A percentile compares a stretch with the other conserved stretches of the same genome.
These are phyloP conservation scores for Ophonus ardosiacus DNA, from an alignment of 2,888 invertebrate species.

Conservation along the genomic window DNA sequence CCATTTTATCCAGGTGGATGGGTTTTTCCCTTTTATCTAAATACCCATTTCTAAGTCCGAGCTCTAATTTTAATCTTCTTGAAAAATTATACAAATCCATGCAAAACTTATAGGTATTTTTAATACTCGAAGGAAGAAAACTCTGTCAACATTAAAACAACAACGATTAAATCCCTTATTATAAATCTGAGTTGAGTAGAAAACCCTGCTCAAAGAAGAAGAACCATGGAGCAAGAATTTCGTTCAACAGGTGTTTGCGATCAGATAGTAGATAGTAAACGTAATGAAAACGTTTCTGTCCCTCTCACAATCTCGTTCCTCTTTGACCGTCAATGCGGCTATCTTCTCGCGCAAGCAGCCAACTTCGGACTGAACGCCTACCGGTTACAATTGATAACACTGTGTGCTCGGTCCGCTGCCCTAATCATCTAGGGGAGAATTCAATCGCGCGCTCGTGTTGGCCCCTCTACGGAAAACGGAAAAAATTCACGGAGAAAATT, in stretches of 20 bases:
- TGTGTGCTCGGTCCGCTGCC: conserved; percentile 33
- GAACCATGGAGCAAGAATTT: conserved; percentile 20
- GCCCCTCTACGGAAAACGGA: conserved; percentile 65
- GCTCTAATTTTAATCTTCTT: too few relatives aligned
- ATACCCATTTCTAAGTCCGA: too few relatives aligned
- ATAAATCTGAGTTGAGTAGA: background rate
- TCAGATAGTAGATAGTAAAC: conserved; percentile 57
- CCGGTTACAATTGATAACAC: background rate
- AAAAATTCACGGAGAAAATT: conserved; percentile 64
- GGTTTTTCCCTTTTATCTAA: too few relatives aligned
- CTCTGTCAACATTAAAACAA: background rate
- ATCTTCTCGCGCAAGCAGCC: conserved; percentile 33
- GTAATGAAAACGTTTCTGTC: conserved; percentile 60
- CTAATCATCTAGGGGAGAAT: conserved; percentile 57
- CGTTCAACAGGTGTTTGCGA: conserved; percentile 53
- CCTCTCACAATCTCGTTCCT: conserved; percentile 48
- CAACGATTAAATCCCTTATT: conserved; percentile 6
- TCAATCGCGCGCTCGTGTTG: conserved; percentile 63
- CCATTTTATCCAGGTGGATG: too few relatives aligned
- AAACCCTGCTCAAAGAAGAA: conserved; percentile 5
- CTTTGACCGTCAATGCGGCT: conserved; percentile 47
- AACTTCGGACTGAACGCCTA: conserved; percentile 9
- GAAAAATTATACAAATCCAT: too few relatives aligned
- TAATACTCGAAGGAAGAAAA: too few relatives aligned
- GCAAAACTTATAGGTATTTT: too few relatives aligned